Percentiles rank a stretch among this genome's conserved stretches.
phyloP scores from a whole-genome alignment of 2,113 vertebrate genomes.

The Neolamprologus sp. region DNA sequence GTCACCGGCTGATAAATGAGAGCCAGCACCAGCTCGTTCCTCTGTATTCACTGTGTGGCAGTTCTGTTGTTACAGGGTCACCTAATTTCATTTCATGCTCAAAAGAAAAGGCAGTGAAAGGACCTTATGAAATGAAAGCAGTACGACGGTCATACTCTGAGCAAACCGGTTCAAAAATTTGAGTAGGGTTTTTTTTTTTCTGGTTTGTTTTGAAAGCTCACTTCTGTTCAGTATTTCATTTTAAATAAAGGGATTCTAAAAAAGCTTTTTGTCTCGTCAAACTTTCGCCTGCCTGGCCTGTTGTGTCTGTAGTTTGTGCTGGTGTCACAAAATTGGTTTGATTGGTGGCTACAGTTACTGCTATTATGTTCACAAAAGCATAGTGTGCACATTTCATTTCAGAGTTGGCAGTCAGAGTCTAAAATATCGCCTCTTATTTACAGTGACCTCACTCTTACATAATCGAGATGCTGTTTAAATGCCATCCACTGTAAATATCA shows the following conservation, averaged over 20 bases:
- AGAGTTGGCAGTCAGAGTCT: neutral
- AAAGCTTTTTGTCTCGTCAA: neutral
- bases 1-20: slow-evolving; percentile 55
- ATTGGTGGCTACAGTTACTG: neutral
- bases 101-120: neutral
- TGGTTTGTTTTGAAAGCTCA: neutral
- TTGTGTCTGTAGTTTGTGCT: neutral
- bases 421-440: neutral
- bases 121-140: slow-evolving; percentile 23
- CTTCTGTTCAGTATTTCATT: neutral
- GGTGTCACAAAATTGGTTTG: neutral
- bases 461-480: neutral
- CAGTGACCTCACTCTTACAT: neutral
- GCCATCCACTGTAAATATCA: neutral
- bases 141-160: slow-evolving; percentile 16
- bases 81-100: slow-evolving; percentile 49
- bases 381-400: neutral
- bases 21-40: neutral
- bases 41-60: slow-evolving; percentile 31
- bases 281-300: neutral
- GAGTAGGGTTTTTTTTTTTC: neutral
- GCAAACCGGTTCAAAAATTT: neutral
- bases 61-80: slow-evolving; percentile 42
- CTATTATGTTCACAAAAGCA: neutral
- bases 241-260: neutral